Conservation (phyloP, 2,797 vertebrate species). For the Spheniscus humboldti region DNA sequence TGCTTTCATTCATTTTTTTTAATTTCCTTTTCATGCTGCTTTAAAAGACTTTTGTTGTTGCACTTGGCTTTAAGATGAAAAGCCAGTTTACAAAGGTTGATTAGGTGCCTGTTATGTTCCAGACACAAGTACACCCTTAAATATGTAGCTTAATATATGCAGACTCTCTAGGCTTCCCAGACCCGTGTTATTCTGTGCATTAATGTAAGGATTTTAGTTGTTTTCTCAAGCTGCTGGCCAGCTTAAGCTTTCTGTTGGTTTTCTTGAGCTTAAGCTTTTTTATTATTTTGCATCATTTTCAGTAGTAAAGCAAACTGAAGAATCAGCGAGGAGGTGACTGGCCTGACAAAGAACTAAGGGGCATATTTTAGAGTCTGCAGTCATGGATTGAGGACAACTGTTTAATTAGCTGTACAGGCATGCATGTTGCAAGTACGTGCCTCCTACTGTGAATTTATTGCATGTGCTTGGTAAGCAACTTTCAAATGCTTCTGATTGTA, state of each 20-base stretch:
- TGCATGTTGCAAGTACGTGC: background rate
- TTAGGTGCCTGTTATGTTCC: conserved; percentile 40
- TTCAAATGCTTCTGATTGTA: background rate
- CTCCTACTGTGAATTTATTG: conserved; percentile 43
- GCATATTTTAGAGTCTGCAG: background rate
- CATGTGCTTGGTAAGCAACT: conserved; percentile 46
- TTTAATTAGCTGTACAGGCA: conserved; percentile 37
- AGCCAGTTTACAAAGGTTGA: conserved; percentile 25
- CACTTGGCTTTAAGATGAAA: conserved; percentile 47
- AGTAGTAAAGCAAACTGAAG: background rate
- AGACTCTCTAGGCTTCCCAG: conserved; percentile 9
- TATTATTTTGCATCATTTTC: conserved; percentile 2
- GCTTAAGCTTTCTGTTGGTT: background rate
- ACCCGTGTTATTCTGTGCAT: background rate
- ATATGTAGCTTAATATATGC: conserved; percentile 10
- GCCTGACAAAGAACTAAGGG: background rate
- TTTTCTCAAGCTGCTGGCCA: background rate
- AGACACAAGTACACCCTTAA: conserved; percentile 19
- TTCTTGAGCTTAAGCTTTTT: background rate
- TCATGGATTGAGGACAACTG: background rate
- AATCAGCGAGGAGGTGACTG: background rate
- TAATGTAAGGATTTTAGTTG: conserved; percentile 5
- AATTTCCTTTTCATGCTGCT: conserved; percentile 28
- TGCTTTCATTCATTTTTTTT: background rate
- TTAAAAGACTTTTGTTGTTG: conserved; percentile 27